Base-by-base conservation (phyloP, 2,888 invertebrate species). In the Diplazon laetatorius region DNA sequence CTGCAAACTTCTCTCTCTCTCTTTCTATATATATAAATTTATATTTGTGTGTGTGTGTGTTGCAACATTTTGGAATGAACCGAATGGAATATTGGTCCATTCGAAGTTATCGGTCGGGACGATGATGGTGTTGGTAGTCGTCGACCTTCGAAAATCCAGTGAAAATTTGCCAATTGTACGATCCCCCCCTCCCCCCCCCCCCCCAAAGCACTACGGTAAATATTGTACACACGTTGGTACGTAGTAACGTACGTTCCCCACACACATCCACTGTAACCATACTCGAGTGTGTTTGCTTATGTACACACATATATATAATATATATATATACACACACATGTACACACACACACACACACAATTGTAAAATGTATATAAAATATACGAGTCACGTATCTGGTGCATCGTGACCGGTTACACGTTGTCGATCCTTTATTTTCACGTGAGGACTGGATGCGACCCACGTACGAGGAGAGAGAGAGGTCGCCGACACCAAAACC, bases 391-490 rank as follows among this genome's bases (percentile, higher is more conserved):
- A 65, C 65, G 65, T 65, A 65, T 65, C 65, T 65, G 65, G 65
- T 65, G 65, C 65, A 65, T 35, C 65, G 65, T 50, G 65, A 65
- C 65, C 65, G 65, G 65, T 48, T 65, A 65, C 48, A 37, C 48
- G 42, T 16, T 25, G 20, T 35, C 65, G 65, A 65, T 37, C 65
- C 48, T 65, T 65, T 65, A 65, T 65, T 65, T 65, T 65, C 65
- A 50, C 65, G n/a, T n/a, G 48, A n/a, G n/a, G 57, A 63, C 70
- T 57, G 55, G 57, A 70, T 76, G 76, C 76, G 22, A 70, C 55
- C 60, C 76, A 76, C 76, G 76, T 76, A 70, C 52, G n/a, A n/a
- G n/a, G n/a, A 44, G 35, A 25, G 52, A 22, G 75, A 69, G 75
- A 69, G 76, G 69, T 70, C 69, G 44, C 70, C 70, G 69, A 76